Evolutionary conservation across 37 sponge, comb jelly and placozoan genomes (phyloP).

Genomic region (Geodia barretti): DNA sequence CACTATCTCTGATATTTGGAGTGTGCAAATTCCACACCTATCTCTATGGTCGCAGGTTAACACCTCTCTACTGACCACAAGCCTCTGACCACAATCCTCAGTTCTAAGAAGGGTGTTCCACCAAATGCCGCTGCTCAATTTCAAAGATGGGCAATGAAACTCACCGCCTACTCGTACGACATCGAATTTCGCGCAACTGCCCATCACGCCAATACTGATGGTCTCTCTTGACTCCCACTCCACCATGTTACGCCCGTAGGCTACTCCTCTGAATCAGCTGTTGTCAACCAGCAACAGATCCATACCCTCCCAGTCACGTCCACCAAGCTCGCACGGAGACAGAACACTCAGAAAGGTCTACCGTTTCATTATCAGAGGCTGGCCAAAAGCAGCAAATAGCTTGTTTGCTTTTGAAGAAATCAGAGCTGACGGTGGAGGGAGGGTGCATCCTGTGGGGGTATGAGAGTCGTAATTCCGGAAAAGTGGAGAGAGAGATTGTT

Average conservation of each 20-base stretch:
- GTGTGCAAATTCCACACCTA: slow-evolving; percentile 52
- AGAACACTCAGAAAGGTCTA: no score
- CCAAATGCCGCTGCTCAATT: slow-evolving; percentile 28
- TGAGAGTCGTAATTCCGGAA: no score
- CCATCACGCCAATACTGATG: slow-evolving; percentile 66
- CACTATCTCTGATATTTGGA: slow-evolving; percentile 18
- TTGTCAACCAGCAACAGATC: no score
- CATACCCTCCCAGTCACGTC: no score
- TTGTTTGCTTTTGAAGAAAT: no score
- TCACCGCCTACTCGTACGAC: slow-evolving; percentile 52
- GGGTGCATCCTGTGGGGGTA: no score
- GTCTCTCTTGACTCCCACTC: slow-evolving; percentile 52
- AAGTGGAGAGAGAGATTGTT: no score
- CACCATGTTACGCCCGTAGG: not conserved
- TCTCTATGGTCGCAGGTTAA: slow-evolving; percentile 59
- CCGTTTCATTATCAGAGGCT: no score
- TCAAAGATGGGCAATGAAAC: slow-evolving; percentile 31
- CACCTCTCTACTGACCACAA: slow-evolving; percentile 31
- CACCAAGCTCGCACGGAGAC: no score
- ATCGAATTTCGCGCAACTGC: slow-evolving; percentile 55
- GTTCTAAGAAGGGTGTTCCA: slow-evolving; percentile 30
- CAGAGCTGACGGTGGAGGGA: no score
- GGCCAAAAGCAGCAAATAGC: no score
- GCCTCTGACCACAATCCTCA: slow-evolving; percentile 20
- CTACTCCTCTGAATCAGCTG: no score